These are phyloP conservation scores for Drosophila borborema DNA, from an alignment of 2,888 invertebrate genomes.

Conservation along the genomic window DNA sequence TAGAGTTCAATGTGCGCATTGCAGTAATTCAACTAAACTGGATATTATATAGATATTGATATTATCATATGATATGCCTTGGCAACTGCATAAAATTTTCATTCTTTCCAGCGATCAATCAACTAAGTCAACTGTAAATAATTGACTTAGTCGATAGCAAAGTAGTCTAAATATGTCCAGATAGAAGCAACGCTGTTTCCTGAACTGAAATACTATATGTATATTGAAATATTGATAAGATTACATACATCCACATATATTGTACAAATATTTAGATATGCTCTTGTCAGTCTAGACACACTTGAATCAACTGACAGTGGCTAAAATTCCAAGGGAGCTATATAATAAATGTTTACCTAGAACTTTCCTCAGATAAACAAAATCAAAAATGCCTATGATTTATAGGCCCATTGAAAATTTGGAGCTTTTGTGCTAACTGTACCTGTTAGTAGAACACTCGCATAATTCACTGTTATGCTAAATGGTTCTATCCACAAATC, in stretches of 20 bases:
- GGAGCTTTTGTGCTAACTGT: conserved; percentile 10
- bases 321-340: neutral
- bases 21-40: conserved; percentile 23
- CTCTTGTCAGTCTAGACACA: conserved; percentile 17
- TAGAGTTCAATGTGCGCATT: conserved; percentile 35
- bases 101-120: conserved; percentile 55
- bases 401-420: conserved; percentile 16
- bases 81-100: neutral
- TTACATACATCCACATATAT: conserved; percentile 27
- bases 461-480: conserved; percentile 23
- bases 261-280: conserved; percentile 21
- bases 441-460: conserved; percentile 18
- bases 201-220: neutral
- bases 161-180: conserved; percentile 56
- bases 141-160: conserved; percentile 49
- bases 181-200: conserved; percentile 18
- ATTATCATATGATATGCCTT: neutral
- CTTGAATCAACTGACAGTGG: neutral
- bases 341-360: conserved; percentile 15
- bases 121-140: conserved; percentile 59
- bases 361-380: conserved; percentile 13
- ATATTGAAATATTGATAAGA: conserved; percentile 42
- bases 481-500: conserved; percentile 35
- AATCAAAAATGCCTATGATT: conserved; percentile 20
- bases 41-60: conserved; percentile 11